Evolutionary conservation across 2,113 vertebrate species (phyloP).

Genomic region (Spheniscus mendiculus): DNA sequence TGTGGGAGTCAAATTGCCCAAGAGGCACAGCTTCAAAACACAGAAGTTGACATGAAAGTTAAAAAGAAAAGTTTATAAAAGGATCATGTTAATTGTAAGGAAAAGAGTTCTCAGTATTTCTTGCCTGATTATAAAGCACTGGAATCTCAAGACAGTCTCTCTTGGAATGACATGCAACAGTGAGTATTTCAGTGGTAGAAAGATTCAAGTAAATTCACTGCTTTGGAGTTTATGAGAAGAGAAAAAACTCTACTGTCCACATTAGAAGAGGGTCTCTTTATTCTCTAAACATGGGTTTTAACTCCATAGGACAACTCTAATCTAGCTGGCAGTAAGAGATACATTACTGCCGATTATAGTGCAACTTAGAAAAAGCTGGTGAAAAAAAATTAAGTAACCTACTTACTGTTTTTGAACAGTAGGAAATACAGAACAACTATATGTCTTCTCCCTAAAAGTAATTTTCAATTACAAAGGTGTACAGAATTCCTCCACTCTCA

Average conservation of each 20-base stretch:
- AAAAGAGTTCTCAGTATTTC: not conserved
- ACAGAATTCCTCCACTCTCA: not conserved
- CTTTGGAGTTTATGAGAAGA: not conserved
- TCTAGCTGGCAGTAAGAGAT: not conserved
- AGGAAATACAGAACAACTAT: not conserved
- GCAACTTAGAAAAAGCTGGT: not conserved
- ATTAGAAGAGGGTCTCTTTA: not conserved
- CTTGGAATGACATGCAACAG: not conserved
- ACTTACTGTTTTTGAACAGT: not conserved
- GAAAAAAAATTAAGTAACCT: not conserved
- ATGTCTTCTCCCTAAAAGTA: accelerated
- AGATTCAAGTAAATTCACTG: not conserved
- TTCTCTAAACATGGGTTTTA: not conserved
- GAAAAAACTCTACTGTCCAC: accelerated
- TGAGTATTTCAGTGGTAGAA: not conserved
- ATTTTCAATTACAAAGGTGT: not conserved
- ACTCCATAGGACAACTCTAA: not conserved
- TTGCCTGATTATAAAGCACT: not conserved
- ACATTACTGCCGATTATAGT: not conserved
- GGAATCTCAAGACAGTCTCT: not conserved
- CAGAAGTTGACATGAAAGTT: not conserved
- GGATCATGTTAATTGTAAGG: not conserved
- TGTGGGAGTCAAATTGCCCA: not conserved
- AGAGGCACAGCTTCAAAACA: not conserved
- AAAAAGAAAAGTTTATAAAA: not conserved